A percentile compares a stretch with the other conserved stretches of the same genome.
Conservation (phyloP, 2,888 invertebrate species). For the Noctuana brunneofusca region DNA sequence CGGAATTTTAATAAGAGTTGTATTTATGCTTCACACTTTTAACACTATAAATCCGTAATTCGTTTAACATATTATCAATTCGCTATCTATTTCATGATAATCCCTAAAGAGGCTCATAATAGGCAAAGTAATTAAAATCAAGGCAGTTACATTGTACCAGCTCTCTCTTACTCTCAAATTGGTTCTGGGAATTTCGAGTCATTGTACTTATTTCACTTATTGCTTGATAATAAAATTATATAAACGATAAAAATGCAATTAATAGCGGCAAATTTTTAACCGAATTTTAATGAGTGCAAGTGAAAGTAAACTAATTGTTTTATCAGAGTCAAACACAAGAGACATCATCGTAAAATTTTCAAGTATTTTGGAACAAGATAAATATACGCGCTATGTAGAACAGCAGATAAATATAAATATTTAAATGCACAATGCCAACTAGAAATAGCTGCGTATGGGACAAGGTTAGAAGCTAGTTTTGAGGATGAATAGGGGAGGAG, state of each 20-base stretch:
- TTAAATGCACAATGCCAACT: conserved; percentile 37
- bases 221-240: neutral
- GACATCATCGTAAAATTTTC: conserved; percentile 12
- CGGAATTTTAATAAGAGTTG: too few relatives aligned
- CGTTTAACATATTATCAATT: too few relatives aligned
- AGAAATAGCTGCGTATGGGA: conserved; percentile 36
- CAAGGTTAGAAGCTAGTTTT: conserved; percentile 36
- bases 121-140: neutral
- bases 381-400: conserved; percentile 25
- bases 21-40: too few relatives aligned
- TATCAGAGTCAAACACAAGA: neutral
- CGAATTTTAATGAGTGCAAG: neutral
- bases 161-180: neutral
- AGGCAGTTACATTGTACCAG: neutral
- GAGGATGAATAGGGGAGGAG: conserved; percentile 3
- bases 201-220: neutral
- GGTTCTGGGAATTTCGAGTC: neutral
- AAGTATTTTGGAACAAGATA: conserved; percentile 22
- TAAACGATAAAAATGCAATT: conserved; percentile 7
- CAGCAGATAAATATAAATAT: conserved; percentile 30
- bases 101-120: too few relatives aligned
- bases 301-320: conserved; percentile 6
- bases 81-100: too few relatives aligned
- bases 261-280: neutral
- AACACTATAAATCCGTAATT: too few relatives aligned